Base-by-base conservation (phyloP, 2,888 invertebrate species). In the Euphydryas editha region DNA sequence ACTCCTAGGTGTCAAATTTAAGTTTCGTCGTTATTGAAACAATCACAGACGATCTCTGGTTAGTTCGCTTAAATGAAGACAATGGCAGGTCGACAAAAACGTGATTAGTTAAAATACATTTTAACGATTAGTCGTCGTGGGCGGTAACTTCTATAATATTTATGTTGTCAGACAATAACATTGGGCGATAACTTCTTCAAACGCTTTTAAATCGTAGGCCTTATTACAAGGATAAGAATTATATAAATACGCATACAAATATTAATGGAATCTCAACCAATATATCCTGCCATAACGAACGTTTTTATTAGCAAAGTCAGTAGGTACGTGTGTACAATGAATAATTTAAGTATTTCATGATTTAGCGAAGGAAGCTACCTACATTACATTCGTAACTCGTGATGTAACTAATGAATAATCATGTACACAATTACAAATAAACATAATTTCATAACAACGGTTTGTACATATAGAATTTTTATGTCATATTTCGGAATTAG, bases 391-490 rank as follows among this genome's bases (percentile, higher is more conserved):
- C 44, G 36, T 44, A 17, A 49, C 42, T 59, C 30, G 42, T 67
- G 63, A 59, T 36, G 67, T 59, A 63, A 67, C 56, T 62, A 56
- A 67, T 67, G 56, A 67, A 67, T 67, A 67, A n/a, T 67, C 59
- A 63, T 67, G 56, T 54, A 58, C 51, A 18, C 55, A 67, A 67
- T 67, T 62, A 67, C 58, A 54, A 66, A 55, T 24, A 51, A 13
- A 63, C 20, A 47, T 51, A 39, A 58, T 66, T 61, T 65, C 62
- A 62, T 59, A 66, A 62, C 58, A 46, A 54, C 37, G 37, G 36
- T 49, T 59, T 59, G 30, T 59, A 51, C 44, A 20, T 20, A 49
- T 44, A 58, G 42, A 51, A 49, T 54, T 42, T 60, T 61, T 61
- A 62, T 66, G 42, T 66, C 46, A 11, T 11, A 55, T 59, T 51